A percentile compares a stretch with the other conserved stretches of the same genome.
These are phyloP conservation scores for Sthenelais limicola DNA, from an alignment of 2,888 invertebrate species.

Conservation along the genomic window DNA sequence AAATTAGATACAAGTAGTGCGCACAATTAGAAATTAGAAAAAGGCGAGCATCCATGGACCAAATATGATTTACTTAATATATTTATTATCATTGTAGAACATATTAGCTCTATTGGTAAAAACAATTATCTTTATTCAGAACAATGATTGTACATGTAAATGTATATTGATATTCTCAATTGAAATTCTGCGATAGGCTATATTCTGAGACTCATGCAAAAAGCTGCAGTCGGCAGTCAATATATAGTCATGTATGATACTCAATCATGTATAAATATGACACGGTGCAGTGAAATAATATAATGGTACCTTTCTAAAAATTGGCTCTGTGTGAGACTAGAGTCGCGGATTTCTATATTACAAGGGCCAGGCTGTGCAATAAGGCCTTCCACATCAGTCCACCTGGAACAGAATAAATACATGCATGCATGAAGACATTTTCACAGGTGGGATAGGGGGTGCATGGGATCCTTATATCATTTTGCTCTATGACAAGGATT, in stretches of 20 bases:
- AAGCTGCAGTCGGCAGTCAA: background rate
- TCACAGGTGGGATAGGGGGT: too few species aligned
- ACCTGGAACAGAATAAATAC: too few species aligned
- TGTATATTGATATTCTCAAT: too few species aligned
- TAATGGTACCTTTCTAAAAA: constrained; percentile 51
- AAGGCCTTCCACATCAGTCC: constrained; percentile 41
- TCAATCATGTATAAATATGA: too few species aligned
- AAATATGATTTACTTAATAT: too few species aligned
- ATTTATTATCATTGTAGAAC: background rate
- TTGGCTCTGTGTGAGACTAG: constrained; percentile 46
- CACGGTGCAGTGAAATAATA: too few species aligned
- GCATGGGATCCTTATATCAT: too few species aligned
- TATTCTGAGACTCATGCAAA: background rate
- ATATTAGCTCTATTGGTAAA: background rate
- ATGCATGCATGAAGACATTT: too few species aligned
- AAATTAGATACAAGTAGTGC: too few species aligned
- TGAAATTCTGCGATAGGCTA: background rate
- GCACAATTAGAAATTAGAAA: too few species aligned
- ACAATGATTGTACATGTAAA: background rate
- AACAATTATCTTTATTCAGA: constrained; percentile 10
- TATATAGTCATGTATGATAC: background rate
- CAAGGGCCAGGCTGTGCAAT: constrained; percentile 67
- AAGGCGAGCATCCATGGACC: too few species aligned
- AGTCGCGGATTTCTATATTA: constrained; percentile 62
- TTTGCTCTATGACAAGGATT: too few species aligned